Evolutionary conservation across 2,888 invertebrate genomes (phyloP).

Genomic region (Neocrepidodera transversa): DNA sequence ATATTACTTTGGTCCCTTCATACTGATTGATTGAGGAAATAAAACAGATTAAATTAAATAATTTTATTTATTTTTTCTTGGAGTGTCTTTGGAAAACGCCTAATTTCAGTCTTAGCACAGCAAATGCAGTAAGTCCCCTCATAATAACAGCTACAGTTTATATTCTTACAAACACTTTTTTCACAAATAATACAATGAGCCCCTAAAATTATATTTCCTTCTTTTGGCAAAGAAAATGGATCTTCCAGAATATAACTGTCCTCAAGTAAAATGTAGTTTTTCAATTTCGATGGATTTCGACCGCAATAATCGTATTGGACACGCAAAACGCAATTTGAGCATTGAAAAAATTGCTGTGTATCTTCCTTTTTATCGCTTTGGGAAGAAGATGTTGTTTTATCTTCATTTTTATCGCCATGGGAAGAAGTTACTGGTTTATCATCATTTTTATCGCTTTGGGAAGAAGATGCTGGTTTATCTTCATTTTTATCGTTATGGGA

Average conservation of each 20-base stretch:
- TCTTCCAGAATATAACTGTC: slow-evolving; percentile 84
- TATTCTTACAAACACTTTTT: slow-evolving; percentile 73
- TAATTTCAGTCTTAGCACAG: slow-evolving; percentile 69
- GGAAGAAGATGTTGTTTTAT: background rate
- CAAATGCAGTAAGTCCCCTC: slow-evolving; percentile 73
- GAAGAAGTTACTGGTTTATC: too few relatives aligned
- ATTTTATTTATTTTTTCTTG: slow-evolving; percentile 67
- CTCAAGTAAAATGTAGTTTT: slow-evolving; percentile 71
- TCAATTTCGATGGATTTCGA: slow-evolving; percentile 74
- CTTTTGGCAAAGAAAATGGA: slow-evolving; percentile 79
- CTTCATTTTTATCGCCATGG: too few relatives aligned
- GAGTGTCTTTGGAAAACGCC: slow-evolving; percentile 74
- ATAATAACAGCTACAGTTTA: slow-evolving; percentile 83
- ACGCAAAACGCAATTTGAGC: slow-evolving; percentile 69
- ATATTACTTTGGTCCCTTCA: too few relatives aligned
- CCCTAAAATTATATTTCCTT: slow-evolving; percentile 80
- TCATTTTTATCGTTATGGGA: too few relatives aligned
- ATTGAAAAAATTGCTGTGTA: slow-evolving; percentile 64
- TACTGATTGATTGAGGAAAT: too few relatives aligned
- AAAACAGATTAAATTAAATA: slow-evolving; percentile 28
- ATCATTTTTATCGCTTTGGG: too few relatives aligned
- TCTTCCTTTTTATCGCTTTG: slow-evolving; percentile 24
- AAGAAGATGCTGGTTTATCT: too few relatives aligned
- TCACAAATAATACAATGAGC: slow-evolving; percentile 76
- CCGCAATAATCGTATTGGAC: slow-evolving; percentile 83